These are phyloP conservation scores for Acrocephalus kingi DNA, from an alignment of 2,113 vertebrate species.

Conservation along the genomic window DNA sequence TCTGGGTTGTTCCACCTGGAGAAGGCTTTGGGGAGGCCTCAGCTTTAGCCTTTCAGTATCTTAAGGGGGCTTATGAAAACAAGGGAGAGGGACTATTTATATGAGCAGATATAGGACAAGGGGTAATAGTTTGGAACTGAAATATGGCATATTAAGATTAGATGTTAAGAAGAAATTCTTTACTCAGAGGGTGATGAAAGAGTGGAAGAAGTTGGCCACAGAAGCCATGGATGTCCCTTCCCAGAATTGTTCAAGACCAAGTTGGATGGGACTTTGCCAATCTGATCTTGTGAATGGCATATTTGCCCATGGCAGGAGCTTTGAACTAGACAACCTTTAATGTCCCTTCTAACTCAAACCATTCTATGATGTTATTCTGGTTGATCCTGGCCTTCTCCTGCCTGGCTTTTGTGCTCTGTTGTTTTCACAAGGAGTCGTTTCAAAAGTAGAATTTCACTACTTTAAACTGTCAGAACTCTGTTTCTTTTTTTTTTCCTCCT, in stretches of 20 bases:
- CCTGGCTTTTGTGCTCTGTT: background rate
- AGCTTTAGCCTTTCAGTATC: background rate
- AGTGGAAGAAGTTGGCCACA: background rate
- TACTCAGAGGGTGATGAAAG: background rate
- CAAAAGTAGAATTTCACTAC: background rate
- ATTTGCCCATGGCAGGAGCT: too few relatives aligned
- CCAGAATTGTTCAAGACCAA: background rate
- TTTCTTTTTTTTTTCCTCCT: fast-evolving
- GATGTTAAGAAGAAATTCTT: background rate
- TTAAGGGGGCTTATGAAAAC: background rate
- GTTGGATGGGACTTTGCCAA: background rate
- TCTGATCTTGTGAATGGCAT: background rate
- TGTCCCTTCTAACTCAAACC: background rate
- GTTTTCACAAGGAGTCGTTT: background rate
- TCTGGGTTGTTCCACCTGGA: background rate
- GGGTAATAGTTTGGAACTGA: background rate
- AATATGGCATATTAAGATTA: background rate
- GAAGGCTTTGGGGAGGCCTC: background rate
- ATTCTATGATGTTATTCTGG: background rate
- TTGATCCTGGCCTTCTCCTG: background rate
- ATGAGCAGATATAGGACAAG: too few relatives aligned
- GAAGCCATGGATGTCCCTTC: background rate
- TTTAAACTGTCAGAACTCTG: background rate
- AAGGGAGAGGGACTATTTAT: background rate
- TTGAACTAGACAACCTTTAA: background rate